Evolutionary conservation across 1,140 invertebrate species (phyloP), one percentile per base, ranked within the genome.

Genomic region (Panulirus ornatus): DNA sequence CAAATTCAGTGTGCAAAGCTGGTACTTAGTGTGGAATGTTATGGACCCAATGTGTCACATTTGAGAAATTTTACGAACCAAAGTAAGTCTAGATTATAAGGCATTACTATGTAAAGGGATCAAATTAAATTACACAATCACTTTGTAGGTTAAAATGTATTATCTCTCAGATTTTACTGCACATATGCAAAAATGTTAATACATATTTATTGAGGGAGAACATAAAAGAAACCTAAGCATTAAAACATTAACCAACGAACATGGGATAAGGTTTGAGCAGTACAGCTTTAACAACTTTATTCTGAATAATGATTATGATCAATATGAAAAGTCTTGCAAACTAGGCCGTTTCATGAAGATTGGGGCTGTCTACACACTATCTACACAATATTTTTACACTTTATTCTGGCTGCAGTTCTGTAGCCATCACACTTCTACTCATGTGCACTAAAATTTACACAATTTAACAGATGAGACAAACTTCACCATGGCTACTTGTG

Each of bases 401-500:
- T 88, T 36, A 66, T 88, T 88, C 47, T 73, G 86, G 86, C 85
- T 87, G 75, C 85, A 87, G 38, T 54, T 78, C 54, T 66, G 85
- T 78, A 87, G 85, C 85, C 85, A 87, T 87, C 86, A 88, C 86
- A 82, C 78, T 88, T 88, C 86, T 88, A 88, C 76, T 88, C 78
- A 88, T 88, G 86, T 88, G 86, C 85, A 87, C 86, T 88, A 88
- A 88, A 82, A 88, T 88, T 88, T 88, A 88, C 86, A 88, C 86
- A 88, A 82, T 70, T 88, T 82, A 88, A 82, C 76, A 82, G 86
- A 88, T 88, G 78, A 88, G 78, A 78, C 71, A 86, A 81, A 88
- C 76, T 71, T 82, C 63, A 34, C 78, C 86, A 71, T 63, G 76
- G 78, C 76, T 63, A 88, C 86, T 82, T 82, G 86, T 88, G 86